These are phyloP conservation scores for Geotrypetes seraphini DNA, from an alignment of 2,797 vertebrate genomes.

Conservation along the genomic window DNA sequence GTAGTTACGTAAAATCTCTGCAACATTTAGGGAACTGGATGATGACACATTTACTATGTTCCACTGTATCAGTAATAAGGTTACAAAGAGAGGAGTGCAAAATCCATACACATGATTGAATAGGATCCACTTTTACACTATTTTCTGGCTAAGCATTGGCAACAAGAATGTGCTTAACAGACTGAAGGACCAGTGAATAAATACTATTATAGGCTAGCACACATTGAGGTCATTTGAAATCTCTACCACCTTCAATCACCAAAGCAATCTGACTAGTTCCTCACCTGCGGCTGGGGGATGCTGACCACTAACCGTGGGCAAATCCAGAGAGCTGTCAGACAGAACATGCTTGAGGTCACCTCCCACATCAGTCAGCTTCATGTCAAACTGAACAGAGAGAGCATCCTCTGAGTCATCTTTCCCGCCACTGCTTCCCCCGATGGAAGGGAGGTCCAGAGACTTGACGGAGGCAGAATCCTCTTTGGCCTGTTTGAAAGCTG, in stretches of 20 bases:
- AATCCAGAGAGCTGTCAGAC: slow-evolving; percentile 99
- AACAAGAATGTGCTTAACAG: slow-evolving; percentile 24
- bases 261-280: slow-evolving; percentile 98
- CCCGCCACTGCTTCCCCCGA: slow-evolving; percentile 89
- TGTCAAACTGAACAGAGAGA: slow-evolving; percentile 95
- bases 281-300: slow-evolving; percentile 97
- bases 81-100: no score
- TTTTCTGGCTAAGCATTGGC: slow-evolving; percentile 25
- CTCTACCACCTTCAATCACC: slow-evolving; percentile 59
- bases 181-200: slow-evolving; percentile 30
- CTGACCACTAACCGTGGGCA: slow-evolving; percentile 90
- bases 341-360: slow-evolving; percentile 97
- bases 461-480: slow-evolving; percentile 94
- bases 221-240: slow-evolving; percentile 18
- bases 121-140: slow-evolving; percentile 18
- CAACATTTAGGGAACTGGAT: no score
- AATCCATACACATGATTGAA: slow-evolving; percentile 25
- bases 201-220: slow-evolving; percentile 28
- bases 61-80: no score
- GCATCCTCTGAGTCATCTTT: slow-evolving; percentile 97
- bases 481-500: slow-evolving; percentile 86
- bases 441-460: slow-evolving; percentile 93
- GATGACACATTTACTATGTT: no score
- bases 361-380: slow-evolving; percentile 94
- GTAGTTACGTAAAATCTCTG: no score